phyloP scores from a whole-genome alignment of 2,888 invertebrate species.

The Parnassius mnemosyne region DNA sequence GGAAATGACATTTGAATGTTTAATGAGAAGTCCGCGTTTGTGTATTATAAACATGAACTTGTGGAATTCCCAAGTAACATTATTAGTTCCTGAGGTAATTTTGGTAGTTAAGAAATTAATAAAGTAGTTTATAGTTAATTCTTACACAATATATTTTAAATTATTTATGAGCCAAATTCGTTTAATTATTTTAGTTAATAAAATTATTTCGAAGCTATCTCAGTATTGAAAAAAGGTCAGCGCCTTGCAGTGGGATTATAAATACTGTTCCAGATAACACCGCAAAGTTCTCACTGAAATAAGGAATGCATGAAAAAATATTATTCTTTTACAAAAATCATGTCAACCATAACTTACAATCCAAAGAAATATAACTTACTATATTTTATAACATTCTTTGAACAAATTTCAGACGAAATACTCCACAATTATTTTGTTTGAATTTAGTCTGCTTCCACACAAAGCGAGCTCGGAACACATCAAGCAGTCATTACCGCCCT shows the following conservation, averaged over 20 bases:
- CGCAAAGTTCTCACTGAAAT: no score
- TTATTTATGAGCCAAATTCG: no score
- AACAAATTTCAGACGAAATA: not conserved
- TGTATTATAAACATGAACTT: conserved; percentile 48
- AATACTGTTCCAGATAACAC: no score
- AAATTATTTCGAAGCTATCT: no score
- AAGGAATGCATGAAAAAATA: no score
- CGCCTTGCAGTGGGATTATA: no score
- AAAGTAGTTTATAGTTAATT: not conserved
- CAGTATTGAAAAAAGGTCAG: no score
- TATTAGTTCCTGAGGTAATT: conserved; percentile 14
- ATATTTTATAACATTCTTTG: not conserved
- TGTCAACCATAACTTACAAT: no score
- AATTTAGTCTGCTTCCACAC: conserved; percentile 42
- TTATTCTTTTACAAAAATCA: no score
- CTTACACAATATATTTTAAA: no score
- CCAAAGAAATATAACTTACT: not conserved
- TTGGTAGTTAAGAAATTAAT: not conserved
- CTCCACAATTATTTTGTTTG: not conserved
- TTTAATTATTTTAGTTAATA: no score
- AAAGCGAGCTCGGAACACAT: conserved; percentile 51
- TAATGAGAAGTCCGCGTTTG: conserved; percentile 67
- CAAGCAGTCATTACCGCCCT: conserved; percentile 78
- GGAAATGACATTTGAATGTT: conserved; percentile 74
- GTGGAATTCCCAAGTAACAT: conserved; percentile 22